phyloP scores from a whole-genome alignment of 1,140 invertebrate genomes.

The Ooceraea biroi region DNA sequence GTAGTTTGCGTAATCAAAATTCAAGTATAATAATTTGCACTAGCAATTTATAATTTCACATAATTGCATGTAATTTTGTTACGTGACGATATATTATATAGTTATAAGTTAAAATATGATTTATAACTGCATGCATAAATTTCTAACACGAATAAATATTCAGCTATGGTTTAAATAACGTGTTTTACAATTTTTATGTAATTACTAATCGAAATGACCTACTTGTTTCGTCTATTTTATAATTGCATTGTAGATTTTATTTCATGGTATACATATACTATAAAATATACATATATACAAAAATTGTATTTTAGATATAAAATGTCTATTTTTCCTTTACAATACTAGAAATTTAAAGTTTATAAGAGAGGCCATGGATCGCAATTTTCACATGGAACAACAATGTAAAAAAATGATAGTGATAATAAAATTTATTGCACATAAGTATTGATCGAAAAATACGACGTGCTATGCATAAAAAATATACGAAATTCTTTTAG shows the following conservation, averaged over 20 bases:
- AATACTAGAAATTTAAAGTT: background rate
- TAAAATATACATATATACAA: background rate
- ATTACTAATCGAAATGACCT: background rate
- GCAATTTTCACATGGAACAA: background rate
- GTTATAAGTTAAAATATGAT: background rate
- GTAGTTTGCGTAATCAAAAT: background rate
- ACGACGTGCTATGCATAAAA: background rate
- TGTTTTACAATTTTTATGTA: background rate
- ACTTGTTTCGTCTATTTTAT: too few relatives aligned
- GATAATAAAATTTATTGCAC: background rate
- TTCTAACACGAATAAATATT: background rate
- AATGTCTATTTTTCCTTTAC: background rate
- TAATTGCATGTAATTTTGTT: constrained; percentile 12
- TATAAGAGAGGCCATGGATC: background rate
- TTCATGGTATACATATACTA: too few relatives aligned
- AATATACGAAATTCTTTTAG: background rate
- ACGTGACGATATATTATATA: background rate
- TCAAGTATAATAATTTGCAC: background rate
- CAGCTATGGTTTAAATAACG: background rate
- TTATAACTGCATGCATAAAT: background rate
- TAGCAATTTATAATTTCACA: background rate
- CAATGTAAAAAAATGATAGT: too few relatives aligned
- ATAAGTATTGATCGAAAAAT: background rate
- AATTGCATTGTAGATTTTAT: background rate
- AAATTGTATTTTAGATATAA: background rate